Conservation (phyloP, 2,888 invertebrate genomes). For the Andrena trimmerana region DNA sequence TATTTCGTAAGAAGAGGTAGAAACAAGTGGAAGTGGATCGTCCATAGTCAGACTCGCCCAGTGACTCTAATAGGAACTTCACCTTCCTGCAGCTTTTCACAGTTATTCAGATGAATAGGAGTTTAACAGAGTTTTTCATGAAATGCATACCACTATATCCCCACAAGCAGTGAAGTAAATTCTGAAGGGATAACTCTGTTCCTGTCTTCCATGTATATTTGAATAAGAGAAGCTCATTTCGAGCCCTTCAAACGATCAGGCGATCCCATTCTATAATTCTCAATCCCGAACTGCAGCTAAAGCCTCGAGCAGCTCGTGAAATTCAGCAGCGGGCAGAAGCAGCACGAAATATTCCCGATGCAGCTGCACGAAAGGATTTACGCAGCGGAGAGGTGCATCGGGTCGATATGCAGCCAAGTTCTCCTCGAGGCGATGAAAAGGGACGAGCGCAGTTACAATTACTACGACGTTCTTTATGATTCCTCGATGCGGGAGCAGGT, state of each 20-base stretch:
- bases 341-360: not conserved
- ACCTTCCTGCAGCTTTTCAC: not conserved
- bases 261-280: not conserved
- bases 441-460: constrained; percentile 9
- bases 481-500: constrained; percentile 4
- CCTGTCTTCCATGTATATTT: too few species aligned
- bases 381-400: constrained; percentile 18
- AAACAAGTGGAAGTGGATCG: not conserved
- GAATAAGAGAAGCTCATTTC: too few species aligned
- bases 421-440: not conserved
- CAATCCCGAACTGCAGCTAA: not conserved
- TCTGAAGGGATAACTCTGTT: too few species aligned
- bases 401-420: constrained; percentile 14
- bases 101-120: not conserved
- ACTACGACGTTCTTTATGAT: not conserved
- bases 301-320: not conserved
- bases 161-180: too few species aligned
- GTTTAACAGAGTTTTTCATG: not conserved
- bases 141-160: not conserved
- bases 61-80: too few species aligned
- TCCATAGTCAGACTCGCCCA: not conserved
- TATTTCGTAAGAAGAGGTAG: too few species aligned
- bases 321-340: not conserved
- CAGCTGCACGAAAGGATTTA: constrained; percentile 1
- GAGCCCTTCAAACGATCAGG: not conserved